Conservation (phyloP, 2,888 invertebrate species). For the Drosophila rubida region DNA sequence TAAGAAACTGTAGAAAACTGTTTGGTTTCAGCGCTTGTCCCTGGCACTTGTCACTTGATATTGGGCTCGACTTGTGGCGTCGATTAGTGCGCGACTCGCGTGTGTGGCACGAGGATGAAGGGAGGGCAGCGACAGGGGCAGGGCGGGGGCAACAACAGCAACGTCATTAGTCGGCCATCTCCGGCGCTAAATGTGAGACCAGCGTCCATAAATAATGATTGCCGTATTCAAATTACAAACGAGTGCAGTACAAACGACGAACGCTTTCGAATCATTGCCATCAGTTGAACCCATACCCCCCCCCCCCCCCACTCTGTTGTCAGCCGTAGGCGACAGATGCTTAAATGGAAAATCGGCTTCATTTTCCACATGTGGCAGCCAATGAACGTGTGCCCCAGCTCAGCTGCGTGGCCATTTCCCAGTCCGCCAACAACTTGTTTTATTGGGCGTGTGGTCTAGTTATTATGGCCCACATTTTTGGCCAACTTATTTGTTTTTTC, state of each 20-base stretch:
- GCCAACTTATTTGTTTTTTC: conserved; percentile 48
- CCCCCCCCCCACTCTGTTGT: conserved; percentile 1
- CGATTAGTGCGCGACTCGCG: conserved; percentile 52
- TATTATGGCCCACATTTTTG: too few relatives aligned
- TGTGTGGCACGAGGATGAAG: not conserved
- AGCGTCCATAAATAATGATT: conserved; percentile 69
- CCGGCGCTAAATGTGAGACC: conserved; percentile 39
- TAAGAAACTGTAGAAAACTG: not conserved
- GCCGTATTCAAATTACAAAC: conserved; percentile 69
- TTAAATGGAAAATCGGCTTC: conserved; percentile 64
- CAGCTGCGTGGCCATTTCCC: too few relatives aligned
- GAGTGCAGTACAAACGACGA: conserved; percentile 8
- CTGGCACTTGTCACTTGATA: conserved; percentile 57
- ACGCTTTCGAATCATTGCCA: conserved; percentile 12
- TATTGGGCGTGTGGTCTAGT: too few relatives aligned
- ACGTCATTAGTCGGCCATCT: conserved; percentile 41
- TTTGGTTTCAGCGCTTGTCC: not conserved
- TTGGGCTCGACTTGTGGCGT: conserved; percentile 45
- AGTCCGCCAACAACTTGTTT: too few relatives aligned
- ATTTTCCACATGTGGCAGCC: conserved; percentile 39
- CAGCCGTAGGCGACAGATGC: conserved; percentile 61
- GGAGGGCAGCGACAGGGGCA: not conserved
- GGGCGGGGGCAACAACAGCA: conserved; percentile 3
- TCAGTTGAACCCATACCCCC: not conserved
- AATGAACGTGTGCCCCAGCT: conserved; percentile 26